Evolutionary conservation across 1,140 invertebrate species (phyloP).

Genomic region (Rhizoglyphus robini): DNA sequence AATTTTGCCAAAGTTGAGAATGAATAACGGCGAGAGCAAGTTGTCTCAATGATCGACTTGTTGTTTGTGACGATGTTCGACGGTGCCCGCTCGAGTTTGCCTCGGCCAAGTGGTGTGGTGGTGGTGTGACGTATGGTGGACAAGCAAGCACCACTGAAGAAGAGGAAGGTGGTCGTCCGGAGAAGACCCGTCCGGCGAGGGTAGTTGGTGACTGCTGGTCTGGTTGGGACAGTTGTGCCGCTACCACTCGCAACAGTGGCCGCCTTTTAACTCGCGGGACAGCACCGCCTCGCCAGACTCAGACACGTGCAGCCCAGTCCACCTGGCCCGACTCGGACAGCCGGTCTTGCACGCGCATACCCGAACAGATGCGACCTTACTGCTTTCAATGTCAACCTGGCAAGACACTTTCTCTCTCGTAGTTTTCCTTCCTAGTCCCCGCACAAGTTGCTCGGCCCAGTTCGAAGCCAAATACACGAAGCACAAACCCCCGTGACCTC

Average conservation of each 20-base stretch:
- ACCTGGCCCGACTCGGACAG: not conserved
- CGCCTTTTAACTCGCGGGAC: too few relatives aligned
- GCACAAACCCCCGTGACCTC: too few relatives aligned
- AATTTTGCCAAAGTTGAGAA: too few relatives aligned
- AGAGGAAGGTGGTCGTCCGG: not conserved
- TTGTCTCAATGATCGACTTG: not conserved
- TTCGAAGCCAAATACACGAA: too few relatives aligned
- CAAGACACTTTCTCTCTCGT: not conserved
- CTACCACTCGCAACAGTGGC: too few relatives aligned
- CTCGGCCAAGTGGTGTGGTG: too few relatives aligned
- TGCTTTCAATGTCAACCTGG: not conserved
- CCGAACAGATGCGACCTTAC: not conserved
- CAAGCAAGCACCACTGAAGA: too few relatives aligned
- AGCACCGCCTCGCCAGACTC: not conserved
- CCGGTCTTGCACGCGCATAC: not conserved
- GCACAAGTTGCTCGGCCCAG: too few relatives aligned
- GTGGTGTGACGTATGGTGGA: too few relatives aligned
- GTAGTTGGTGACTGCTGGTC: not conserved
- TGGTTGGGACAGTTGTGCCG: not conserved
- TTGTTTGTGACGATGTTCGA: too few relatives aligned
- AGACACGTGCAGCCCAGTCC: not conserved
- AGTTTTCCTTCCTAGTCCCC: not conserved
- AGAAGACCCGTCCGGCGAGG: not conserved
- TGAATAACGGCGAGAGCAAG: not conserved
- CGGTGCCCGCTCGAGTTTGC: too few relatives aligned